These are phyloP conservation scores for Eulemur rufifrons DNA, from an alignment of 2,113 vertebrate species.

Conservation along the genomic window DNA sequence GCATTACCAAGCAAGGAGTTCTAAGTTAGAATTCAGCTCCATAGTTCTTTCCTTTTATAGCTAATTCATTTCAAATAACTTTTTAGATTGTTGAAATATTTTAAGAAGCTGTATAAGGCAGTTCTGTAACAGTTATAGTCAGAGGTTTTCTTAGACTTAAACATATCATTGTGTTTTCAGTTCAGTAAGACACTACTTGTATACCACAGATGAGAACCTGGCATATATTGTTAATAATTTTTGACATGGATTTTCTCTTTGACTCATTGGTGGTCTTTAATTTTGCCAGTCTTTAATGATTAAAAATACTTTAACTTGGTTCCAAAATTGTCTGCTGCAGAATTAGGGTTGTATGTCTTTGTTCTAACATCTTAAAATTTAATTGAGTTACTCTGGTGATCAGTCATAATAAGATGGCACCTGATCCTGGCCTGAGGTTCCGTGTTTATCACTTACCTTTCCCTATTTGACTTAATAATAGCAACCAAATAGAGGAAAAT, in stretches of 20 bases:
- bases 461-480: neutral
- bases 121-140: neutral
- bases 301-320: neutral
- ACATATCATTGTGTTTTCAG: neutral
- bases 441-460: neutral
- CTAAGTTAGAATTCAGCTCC: neutral
- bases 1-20: neutral
- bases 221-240: neutral
- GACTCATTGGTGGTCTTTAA: neutral
- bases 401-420: neutral
- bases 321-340: neutral
- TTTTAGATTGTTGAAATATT: neutral
- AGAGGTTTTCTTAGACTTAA: conserved; percentile 11
- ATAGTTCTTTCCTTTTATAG: neutral
- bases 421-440: neutral
- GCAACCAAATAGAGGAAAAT: neutral
- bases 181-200: neutral
- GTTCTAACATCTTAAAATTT: neutral
- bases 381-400: neutral
- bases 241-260: neutral
- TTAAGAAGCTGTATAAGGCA: neutral
- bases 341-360: neutral
- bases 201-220: neutral
- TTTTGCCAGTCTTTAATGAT: conserved; percentile 5
- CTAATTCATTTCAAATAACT: neutral